Conservation (phyloP, 2,888 invertebrate genomes). For the Drosophila neoperkinsi region DNA sequence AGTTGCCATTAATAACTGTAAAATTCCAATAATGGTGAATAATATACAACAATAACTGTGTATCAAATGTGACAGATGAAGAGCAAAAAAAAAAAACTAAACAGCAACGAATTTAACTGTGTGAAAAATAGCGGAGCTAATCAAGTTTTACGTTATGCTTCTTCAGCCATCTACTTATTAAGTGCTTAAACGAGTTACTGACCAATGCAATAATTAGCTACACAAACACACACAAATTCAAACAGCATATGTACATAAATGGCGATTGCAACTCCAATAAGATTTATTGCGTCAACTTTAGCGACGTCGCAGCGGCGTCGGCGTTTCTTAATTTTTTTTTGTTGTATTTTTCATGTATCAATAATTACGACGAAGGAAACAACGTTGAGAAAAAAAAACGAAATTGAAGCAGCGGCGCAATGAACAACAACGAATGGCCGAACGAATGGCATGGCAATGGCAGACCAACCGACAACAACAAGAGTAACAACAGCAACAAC, state of each 20-base stretch:
- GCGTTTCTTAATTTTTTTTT: slow-evolving; percentile 42
- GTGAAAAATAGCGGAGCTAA: slow-evolving; percentile 8
- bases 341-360: slow-evolving; percentile 62
- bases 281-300: slow-evolving; percentile 58
- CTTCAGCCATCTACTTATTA: slow-evolving; percentile 7
- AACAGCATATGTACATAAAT: slow-evolving; percentile 5
- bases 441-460: slow-evolving; percentile 29
- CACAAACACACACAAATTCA: slow-evolving; percentile 12
- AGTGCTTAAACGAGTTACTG: slow-evolving; percentile 48
- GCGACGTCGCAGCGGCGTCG: slow-evolving; percentile 23
- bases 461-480: slow-evolving; percentile 34
- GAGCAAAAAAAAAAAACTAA: slow-evolving; percentile 16
- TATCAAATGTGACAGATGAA: slow-evolving; percentile 16
- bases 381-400: slow-evolving; percentile 54
- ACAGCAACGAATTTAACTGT: slow-evolving; percentile 4
- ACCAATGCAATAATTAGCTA: slow-evolving; percentile 61
- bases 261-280: slow-evolving; percentile 53
- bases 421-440: slow-evolving; percentile 60
- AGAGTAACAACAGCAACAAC: slow-evolving; percentile 34
- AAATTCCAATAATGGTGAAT: slow-evolving; percentile 39
- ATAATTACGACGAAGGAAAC: slow-evolving; percentile 67
- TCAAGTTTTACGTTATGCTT: not conserved
- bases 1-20: slow-evolving; percentile 48
- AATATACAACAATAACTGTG: slow-evolving; percentile 14
- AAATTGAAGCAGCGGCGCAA: slow-evolving; percentile 61